Evolutionary conservation across 2,888 invertebrate species (phyloP).

Genomic region (Hyposoter didymator): DNA sequence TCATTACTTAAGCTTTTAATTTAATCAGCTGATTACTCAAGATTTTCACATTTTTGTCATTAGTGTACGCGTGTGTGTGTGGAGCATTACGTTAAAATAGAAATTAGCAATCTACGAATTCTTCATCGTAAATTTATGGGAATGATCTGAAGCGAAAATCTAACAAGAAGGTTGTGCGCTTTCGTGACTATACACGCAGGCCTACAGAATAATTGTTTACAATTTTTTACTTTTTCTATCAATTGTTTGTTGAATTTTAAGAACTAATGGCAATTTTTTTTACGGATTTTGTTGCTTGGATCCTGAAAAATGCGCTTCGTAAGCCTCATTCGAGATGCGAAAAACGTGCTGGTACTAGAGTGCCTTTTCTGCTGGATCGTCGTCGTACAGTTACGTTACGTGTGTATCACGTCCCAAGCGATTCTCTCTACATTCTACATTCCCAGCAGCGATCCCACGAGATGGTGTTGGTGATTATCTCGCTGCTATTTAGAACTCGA

Average conservation of each 20-base stretch:
- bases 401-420: slow-evolving; percentile 34
- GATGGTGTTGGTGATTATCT: slow-evolving; percentile 63
- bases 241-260: too few species aligned
- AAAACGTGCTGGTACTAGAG: slow-evolving; percentile 47
- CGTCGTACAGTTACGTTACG: slow-evolving; percentile 75
- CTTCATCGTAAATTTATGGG: not conserved
- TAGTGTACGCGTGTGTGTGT: not conserved
- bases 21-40: not conserved
- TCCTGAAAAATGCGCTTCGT: too few species aligned
- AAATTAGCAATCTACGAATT: not conserved
- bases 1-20: not conserved
- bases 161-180: not conserved
- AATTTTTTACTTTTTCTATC: not conserved
- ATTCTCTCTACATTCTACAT: slow-evolving; percentile 43
- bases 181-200: not conserved
- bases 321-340: not conserved
- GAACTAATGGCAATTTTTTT: too few species aligned
- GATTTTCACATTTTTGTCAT: not conserved
- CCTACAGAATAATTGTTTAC: not conserved
- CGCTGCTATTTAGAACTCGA: slow-evolving; percentile 46
- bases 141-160: not conserved
- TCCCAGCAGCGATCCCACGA: slow-evolving; percentile 55
- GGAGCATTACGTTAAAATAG: not conserved
- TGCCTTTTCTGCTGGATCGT: slow-evolving; percentile 41
- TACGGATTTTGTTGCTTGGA: too few species aligned